Evolutionary conservation across 2,888 invertebrate species (phyloP), one percentile per base, ranked within the genome.

Genomic region (Podotricha telesiphe): DNA sequence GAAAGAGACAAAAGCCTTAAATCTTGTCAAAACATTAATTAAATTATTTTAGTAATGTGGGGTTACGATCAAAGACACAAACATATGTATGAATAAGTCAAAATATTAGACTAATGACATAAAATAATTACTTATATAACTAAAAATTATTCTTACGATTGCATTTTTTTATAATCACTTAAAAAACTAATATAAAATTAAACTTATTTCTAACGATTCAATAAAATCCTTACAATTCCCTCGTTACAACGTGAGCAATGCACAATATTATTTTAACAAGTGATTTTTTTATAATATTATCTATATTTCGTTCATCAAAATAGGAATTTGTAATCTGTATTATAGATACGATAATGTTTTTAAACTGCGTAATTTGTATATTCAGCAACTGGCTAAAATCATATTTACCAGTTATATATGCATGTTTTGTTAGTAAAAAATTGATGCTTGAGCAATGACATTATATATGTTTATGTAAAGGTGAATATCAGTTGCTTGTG

Each of bases 161-260:
- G 61, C 61, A 34, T 48, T 47, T 48, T 55, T 62, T 62, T 48
- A 42, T 15, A 59, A 42, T 10, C 15, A 45, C 58, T 59, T 59
- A 59, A 59, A n/a, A 19, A 59, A 64, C n/a, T 22, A 42, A 42
- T 10, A 22, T 42, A 50, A 66, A 65, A 66, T 28, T 28, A 65
- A 45, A 55, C 42, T 53, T 53, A 55, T 22, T n/a, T 45, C 42
- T 55, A 53, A 58, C 19, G 66, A 58, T 66, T 50, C 66, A 67
- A 67, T 61, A 67, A 51, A 67, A 61, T 67, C 59, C 19, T 45
- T 47, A 62, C 48, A 67, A 67, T 61, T 51, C 67, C 61, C 51
- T 51, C 67, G 61, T 34, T 28, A 61, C 20, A 42, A 59, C 58
- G 37, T 67, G 66, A 67, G 66, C 59, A 19, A 28, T n/a, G 22